A percentile compares a stretch with the other conserved stretches of the same genome.
Evolutionary conservation across 2,888 invertebrate species (phyloP).

Genomic region (Dermolepida albohirtum): DNA sequence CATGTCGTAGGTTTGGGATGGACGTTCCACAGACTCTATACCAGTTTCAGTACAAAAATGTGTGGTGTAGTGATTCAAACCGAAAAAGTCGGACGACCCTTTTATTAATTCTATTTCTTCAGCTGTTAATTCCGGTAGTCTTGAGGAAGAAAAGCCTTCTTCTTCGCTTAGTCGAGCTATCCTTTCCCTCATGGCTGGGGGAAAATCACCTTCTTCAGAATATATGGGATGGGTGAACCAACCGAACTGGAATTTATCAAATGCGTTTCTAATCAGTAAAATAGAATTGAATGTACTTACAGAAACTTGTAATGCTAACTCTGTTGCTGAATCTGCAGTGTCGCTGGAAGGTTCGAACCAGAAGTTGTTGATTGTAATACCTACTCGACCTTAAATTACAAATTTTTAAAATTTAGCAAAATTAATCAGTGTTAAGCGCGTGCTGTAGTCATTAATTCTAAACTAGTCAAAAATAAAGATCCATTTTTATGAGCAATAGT

Average conservation of each 20-base stretch:
- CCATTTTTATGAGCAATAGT: no score
- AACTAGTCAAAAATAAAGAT: no score
- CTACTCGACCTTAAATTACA: no score
- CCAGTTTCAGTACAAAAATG: constrained; percentile 43
- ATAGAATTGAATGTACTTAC: no score
- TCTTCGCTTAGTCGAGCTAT: constrained; percentile 70
- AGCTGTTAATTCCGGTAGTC: constrained; percentile 72
- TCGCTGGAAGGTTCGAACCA: no score
- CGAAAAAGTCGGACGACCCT: constrained; percentile 78
- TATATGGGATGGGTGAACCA: constrained; percentile 78
- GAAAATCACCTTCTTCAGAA: constrained; percentile 74
- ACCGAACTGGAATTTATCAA: constrained; percentile 67
- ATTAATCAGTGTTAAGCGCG: no score
- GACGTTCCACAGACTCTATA: neutral
- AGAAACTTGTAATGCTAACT: no score
- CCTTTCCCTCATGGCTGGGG: constrained; percentile 71
- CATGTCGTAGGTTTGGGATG: neutral
- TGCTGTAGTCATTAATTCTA: no score
- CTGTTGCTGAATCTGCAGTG: no score
- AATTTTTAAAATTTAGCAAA: no score
- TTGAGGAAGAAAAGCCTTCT: constrained; percentile 71
- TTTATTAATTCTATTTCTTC: constrained; percentile 72
- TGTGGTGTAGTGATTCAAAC: constrained; percentile 81
- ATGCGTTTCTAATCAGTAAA: no score
- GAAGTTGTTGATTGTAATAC: no score